These are phyloP conservation scores for Stichopus horrens DNA, from an alignment of 53 echinoderm and acorn worm genomes.

Conservation along the genomic window DNA sequence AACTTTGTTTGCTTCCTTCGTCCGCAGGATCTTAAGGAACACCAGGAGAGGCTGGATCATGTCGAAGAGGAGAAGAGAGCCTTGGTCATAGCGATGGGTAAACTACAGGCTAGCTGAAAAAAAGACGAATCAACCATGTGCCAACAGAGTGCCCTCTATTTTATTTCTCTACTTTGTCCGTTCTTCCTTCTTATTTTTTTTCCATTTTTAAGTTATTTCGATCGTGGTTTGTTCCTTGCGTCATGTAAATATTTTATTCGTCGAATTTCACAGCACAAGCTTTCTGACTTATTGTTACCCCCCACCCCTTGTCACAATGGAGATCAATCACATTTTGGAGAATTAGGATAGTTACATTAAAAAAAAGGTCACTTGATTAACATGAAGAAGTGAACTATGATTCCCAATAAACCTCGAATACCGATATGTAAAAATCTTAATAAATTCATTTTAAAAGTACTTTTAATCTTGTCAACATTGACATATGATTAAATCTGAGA, in stretches of 20 bases:
- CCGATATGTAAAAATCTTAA: no score
- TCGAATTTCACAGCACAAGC: neutral
- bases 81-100: slow-evolving; percentile 39
- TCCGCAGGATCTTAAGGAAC: slow-evolving; percentile 42
- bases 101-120: slow-evolving; percentile 15
- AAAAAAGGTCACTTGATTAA: no score
- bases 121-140: slow-evolving; percentile 37
- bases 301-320: no score
- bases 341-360: no score
- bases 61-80: slow-evolving; percentile 47
- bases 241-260: neutral
- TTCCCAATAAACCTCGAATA: no score
- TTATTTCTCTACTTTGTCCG: neutral
- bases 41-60: slow-evolving; percentile 34
- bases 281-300: neutral
- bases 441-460: no score
- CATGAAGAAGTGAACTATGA: no score
- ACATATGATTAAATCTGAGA: no score
- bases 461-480: no score
- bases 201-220: slow-evolving; percentile 31
- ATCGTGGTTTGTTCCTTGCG: slow-evolving; percentile 2
- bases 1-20: neutral
- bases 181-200: neutral
- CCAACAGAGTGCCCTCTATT: slow-evolving; percentile 39
- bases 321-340: no score